Base-by-base conservation (phyloP, 2,113 vertebrate genomes). In the Coturnix japonica region DNA sequence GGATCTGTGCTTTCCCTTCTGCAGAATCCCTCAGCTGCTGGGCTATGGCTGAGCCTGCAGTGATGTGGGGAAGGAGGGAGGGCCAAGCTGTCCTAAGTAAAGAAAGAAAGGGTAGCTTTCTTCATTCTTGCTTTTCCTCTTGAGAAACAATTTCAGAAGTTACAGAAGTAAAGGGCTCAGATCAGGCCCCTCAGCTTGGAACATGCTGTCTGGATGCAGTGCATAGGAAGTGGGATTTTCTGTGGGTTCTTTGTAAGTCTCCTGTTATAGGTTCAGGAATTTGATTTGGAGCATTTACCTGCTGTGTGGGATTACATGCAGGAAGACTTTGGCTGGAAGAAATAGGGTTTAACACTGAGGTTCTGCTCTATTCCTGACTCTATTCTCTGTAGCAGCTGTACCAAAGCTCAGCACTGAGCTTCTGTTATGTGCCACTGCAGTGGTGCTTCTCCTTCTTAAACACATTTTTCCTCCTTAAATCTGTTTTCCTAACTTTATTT, bases 371-470 rank as follows among this genome's bases (percentile, higher is more conserved):
- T 81, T 95, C 87, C 31, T 81, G 83, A 95, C 88, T 57, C 35
- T 69, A 84, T 94, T 90, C 88, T 87, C 96, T n/a, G 93, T 96
- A 96, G 96, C 97, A 97, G 95, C 95, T 94, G 96, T 85, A 5
- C 81, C 53, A 90, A 67, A 91, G 89, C 73, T 88, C 95, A 89
- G 96, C 91, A 94, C 73, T 84, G 96, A 91, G 95, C 91, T 93
- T 86, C 91, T 81, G 57, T 85, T 91, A 91, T 17, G 28, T 95
- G 94, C 96, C 85, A 65, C 81, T 96, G 82, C 92, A 91, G 67
- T 82, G 93, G 76, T 95, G 91, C 93, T 85, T 63, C 94, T 97
- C 91, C 51, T 53, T 26, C 51, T 53, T 53, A 53, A 28, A 28
- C 14, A 9, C 26, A 16, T 28, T 14, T 28, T 53, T 28, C 51